Evolutionary conservation across 2,888 invertebrate species (phyloP).

Genomic region (Hetaerina titia): DNA sequence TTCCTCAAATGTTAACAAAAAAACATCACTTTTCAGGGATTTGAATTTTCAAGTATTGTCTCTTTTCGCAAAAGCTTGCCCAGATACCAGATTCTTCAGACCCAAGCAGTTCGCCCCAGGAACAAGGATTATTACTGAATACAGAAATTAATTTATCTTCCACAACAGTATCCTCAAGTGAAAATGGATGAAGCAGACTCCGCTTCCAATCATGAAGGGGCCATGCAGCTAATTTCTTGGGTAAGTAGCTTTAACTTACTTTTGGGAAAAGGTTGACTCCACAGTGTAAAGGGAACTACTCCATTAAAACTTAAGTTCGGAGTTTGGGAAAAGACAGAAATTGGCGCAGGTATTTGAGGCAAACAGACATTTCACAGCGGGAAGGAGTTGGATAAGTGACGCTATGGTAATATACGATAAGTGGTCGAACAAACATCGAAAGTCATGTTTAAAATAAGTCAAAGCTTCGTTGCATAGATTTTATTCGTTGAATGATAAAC

Average conservation of each 20-base stretch:
- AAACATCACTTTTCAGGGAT: not conserved
- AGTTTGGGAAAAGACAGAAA: no score
- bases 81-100: not conserved
- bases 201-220: not conserved
- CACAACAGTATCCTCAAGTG: not conserved
- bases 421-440: no score
- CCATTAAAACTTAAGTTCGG: not conserved
- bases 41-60: not conserved
- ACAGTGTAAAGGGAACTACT: not conserved
- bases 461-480: no score
- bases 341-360: no score
- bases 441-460: no score
- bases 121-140: not conserved
- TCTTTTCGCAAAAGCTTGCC: not conserved
- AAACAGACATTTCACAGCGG: no score
- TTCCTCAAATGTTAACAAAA: no score
- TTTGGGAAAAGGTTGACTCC: not conserved
- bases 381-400: no score
- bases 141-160: not conserved
- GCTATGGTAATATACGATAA: no score
- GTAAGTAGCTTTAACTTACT: not conserved
- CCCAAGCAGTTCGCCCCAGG: not conserved
- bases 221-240: not conserved
- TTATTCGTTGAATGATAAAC: no score
- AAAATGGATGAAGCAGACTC: no score